Conservation (phyloP, 2,113 vertebrate genomes). For the Nymphicus hollandicus region DNA sequence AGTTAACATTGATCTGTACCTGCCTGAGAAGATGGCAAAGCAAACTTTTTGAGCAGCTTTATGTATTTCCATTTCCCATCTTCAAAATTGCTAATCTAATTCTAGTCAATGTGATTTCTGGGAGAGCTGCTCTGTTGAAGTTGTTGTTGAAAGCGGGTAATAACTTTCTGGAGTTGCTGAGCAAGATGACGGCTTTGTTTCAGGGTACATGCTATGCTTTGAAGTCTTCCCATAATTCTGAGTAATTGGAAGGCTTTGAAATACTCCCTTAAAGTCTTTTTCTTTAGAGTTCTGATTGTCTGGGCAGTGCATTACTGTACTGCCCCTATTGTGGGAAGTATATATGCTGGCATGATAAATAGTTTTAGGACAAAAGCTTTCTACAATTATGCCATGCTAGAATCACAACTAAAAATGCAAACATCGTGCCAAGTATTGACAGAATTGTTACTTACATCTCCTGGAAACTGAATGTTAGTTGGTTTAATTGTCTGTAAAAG, state of each 20-base stretch:
- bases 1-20: neutral
- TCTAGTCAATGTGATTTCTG: neutral
- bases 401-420: neutral
- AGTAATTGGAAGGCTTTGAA: neutral
- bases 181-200: neutral
- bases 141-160: neutral
- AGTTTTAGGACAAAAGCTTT: neutral
- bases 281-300: neutral
- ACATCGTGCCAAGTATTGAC: neutral
- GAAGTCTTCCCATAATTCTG: neutral
- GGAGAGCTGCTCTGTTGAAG: neutral
- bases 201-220: neutral
- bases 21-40: neutral
- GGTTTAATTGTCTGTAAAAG: conserved; percentile 57
- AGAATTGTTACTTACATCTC: neutral
- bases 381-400: neutral
- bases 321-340: neutral
- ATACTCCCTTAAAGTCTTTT: neutral
- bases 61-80: neutral
- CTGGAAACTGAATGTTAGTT: conserved; percentile 67
- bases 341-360: neutral
- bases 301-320: neutral
- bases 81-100: neutral
- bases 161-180: neutral
- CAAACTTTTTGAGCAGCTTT: neutral